Percentiles rank a stretch among this genome's conserved stretches.
Conservation (phyloP, 2,888 invertebrate genomes). For the Ophion obscuratus region DNA sequence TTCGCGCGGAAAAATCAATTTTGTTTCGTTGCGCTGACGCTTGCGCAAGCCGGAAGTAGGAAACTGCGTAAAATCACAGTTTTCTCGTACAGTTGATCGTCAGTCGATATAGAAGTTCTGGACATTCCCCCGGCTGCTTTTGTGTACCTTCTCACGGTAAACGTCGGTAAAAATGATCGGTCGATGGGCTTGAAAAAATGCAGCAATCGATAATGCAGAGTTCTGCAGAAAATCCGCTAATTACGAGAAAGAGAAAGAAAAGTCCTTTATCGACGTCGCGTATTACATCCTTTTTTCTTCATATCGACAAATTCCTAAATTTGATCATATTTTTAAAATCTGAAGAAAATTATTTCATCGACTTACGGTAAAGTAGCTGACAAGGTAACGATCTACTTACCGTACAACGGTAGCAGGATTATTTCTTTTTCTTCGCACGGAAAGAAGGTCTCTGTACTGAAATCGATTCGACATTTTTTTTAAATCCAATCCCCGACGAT, state of each 20-base stretch:
- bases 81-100: background rate
- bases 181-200: conserved; percentile 25
- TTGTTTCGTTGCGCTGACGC: conserved; percentile 69
- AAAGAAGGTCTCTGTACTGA: background rate
- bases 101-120: conserved; percentile 50
- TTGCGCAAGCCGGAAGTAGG: conserved; percentile 66
- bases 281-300: background rate
- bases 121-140: background rate
- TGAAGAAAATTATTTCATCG: conserved; percentile 18
- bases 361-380: conserved; percentile 19
- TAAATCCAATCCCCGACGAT: background rate
- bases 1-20: conserved; percentile 76
- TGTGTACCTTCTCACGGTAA: background rate
- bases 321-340: background rate
- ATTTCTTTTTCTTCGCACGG: background rate
- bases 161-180: conserved; percentile 49
- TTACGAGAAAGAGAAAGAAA: background rate
- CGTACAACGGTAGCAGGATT: conserved; percentile 1
- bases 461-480: background rate
- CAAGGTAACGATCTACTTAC: conserved; percentile 5
- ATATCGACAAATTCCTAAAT: too few relatives aligned
- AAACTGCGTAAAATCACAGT: conserved; percentile 20
- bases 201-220: conserved; percentile 44
- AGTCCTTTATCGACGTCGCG: too few relatives aligned
- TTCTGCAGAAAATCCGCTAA: conserved; percentile 3